Percentiles rank a stretch among this genome's conserved stretches.
phyloP scores from a whole-genome alignment of 2,888 invertebrate genomes.

The Chironomus tentans region DNA sequence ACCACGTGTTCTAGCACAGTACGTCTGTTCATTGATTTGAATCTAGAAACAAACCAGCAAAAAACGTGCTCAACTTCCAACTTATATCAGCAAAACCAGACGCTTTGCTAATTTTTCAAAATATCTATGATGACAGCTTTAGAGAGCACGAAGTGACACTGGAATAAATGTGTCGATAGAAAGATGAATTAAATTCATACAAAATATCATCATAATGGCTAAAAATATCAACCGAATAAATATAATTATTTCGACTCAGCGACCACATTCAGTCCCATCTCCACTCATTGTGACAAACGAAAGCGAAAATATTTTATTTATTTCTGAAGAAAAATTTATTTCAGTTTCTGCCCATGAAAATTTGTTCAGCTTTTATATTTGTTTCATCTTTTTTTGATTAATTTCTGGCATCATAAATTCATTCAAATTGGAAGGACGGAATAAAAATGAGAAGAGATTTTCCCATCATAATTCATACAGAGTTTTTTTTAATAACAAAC shows the following conservation, averaged over 20 bases:
- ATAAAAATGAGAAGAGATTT: background rate
- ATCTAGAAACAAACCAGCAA: no score
- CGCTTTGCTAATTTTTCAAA: no score
- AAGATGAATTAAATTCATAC: no score
- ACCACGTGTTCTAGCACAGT: no score
- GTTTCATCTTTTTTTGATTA: background rate
- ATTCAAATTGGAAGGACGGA: background rate
- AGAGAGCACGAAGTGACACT: no score
- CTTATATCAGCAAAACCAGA: no score
- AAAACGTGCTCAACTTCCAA: no score
- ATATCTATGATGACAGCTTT: no score
- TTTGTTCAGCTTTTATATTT: background rate
- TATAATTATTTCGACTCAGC: background rate
- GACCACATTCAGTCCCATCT: background rate
- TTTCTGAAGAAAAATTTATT: background rate
- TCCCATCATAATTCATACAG: background rate
- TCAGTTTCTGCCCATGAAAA: background rate
- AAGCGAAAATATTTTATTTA: background rate
- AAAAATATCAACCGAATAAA: background rate
- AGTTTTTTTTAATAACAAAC: no score
- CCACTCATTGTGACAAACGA: background rate
- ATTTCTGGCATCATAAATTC: no score
- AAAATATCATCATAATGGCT: background rate
- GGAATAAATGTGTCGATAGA: no score
- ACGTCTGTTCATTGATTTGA: no score